Evolutionary conservation across 2,113 vertebrate species (phyloP).

Genomic region (Oryzias woworae): DNA sequence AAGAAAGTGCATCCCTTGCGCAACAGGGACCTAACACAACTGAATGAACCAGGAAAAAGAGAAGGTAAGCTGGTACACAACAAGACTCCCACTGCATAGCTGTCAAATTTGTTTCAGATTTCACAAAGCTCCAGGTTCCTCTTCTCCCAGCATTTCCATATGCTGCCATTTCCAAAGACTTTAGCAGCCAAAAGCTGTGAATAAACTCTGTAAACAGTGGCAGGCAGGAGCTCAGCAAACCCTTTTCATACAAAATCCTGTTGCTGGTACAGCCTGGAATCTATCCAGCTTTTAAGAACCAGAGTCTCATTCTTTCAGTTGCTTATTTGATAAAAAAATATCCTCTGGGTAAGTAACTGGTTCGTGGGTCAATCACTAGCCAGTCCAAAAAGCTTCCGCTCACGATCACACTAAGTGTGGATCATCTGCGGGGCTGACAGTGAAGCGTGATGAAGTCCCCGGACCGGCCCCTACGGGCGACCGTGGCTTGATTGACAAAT

Average conservation of each 20-base stretch:
- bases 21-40: conserved; percentile 64
- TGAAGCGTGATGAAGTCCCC: conserved; percentile 87
- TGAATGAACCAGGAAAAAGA: conserved; percentile 73
- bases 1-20: conserved; percentile 70
- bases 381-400: conserved; percentile 54
- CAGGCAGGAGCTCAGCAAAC: conserved; percentile 59
- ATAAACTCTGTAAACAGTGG: conserved; percentile 69
- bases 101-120: conserved; percentile 74
- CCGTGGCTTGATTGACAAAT: conserved; percentile 79
- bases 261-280: conserved; percentile 75
- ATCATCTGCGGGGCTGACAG: conserved; percentile 88
- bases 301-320: conserved; percentile 71
- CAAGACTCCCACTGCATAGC: conserved; percentile 82
- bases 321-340: conserved; percentile 78
- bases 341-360: conserved; percentile 73
- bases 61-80: conserved; percentile 79
- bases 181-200: conserved; percentile 52
- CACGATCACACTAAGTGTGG: conserved; percentile 77
- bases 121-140: conserved; percentile 71
- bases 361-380: conserved; percentile 58
- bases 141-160: conserved; percentile 45
- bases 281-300: conserved; percentile 70
- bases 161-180: conserved; percentile 60
- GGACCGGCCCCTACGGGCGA: conserved; percentile 66
- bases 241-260: conserved; percentile 70